A percentile compares a stretch with the other conserved stretches of the same genome.
phyloP scores from a whole-genome alignment of 2,797 vertebrate species.

The Myoxocephalus aenaeus region DNA sequence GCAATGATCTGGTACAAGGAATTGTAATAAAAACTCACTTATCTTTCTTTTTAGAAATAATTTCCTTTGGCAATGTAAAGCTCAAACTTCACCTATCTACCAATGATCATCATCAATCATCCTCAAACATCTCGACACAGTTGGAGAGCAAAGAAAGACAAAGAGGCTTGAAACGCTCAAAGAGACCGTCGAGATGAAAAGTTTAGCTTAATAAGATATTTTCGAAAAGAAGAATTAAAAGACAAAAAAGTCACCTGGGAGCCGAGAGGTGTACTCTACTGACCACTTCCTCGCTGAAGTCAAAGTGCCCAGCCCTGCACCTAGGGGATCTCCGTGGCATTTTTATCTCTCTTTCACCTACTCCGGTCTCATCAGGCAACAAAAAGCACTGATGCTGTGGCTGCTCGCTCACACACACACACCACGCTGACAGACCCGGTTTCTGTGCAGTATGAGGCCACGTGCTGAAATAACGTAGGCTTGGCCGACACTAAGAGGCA shows the following conservation, averaged over 20 bases:
- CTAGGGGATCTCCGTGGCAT: conserved; percentile 75
- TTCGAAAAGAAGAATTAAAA: conserved; percentile 5
- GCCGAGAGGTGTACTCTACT: conserved; percentile 57
- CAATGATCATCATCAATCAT: neutral
- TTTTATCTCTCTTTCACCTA: conserved; percentile 42
- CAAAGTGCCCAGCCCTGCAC: conserved; percentile 76
- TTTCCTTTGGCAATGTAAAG: neutral
- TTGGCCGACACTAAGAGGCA: conserved; percentile 57
- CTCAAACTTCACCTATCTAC: neutral
- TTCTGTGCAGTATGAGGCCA: conserved; percentile 43
- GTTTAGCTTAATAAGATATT: neutral
- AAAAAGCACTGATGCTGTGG: conserved; percentile 22
- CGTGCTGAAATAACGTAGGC: conserved; percentile 48
- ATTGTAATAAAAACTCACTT: neutral
- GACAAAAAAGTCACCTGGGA: conserved; percentile 69
- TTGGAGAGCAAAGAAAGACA: neutral
- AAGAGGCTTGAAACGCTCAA: neutral
- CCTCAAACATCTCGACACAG: neutral
- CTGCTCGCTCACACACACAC: conserved; percentile 36
- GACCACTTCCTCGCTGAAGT: conserved; percentile 82
- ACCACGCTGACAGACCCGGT: conserved; percentile 21
- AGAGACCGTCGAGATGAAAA: neutral
- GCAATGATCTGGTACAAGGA: neutral
- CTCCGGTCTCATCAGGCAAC: conserved; percentile 38
- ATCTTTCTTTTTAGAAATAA: neutral